Evolutionary conservation across 2,888 invertebrate species (phyloP).

Genomic region (Andrena trimmerana): DNA sequence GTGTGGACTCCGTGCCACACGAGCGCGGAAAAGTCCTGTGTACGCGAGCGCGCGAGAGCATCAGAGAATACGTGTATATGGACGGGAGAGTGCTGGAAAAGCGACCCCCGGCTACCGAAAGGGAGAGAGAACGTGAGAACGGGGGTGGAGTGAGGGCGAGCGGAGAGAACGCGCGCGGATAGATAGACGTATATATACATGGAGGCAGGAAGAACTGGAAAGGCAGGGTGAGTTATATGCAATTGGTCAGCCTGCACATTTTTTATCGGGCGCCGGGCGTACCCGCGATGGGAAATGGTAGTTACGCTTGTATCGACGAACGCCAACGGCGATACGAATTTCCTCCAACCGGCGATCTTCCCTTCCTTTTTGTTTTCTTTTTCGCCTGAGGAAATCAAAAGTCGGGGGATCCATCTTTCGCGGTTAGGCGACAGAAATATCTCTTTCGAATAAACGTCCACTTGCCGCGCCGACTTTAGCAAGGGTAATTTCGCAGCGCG

Average conservation of each 20-base stretch:
- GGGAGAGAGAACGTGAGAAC: constrained; percentile 50
- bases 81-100: constrained; percentile 67
- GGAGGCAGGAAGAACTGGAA: constrained; percentile 74
- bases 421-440: not conserved
- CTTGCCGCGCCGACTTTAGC: not conserved
- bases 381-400: constrained; percentile 12
- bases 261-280: constrained; percentile 74
- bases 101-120: constrained; percentile 65
- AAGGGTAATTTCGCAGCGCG: not conserved
- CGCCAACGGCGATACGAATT: constrained; percentile 66
- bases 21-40: not conserved
- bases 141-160: constrained; percentile 11
- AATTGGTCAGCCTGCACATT: constrained; percentile 82
- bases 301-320: constrained; percentile 73
- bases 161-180: constrained; percentile 47
- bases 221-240: constrained; percentile 81
- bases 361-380: not conserved
- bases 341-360: constrained; percentile 38
- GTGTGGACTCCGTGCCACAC: not conserved
- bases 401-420: constrained; percentile 9
- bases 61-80: constrained; percentile 59
- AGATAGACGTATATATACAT: constrained; percentile 71
- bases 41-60: constrained; percentile 32
- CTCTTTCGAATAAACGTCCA: not conserved
- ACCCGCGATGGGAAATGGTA: constrained; percentile 74